Evolutionary conservation across 2,113 vertebrate species (phyloP).

Genomic region (Colossoma macropomum): DNA sequence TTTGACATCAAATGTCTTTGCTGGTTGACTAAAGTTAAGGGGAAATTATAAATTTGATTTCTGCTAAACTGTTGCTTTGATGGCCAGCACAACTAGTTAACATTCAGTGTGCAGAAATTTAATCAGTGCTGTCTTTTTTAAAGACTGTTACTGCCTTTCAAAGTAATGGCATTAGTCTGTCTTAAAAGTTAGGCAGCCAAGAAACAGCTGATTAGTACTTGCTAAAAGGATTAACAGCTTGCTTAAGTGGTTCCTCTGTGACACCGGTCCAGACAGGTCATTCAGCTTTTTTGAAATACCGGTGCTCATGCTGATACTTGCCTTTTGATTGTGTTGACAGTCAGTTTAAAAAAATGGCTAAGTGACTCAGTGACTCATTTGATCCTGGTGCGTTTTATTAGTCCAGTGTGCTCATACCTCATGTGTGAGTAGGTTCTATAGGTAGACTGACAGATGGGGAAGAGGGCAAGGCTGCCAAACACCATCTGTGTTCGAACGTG

Average conservation of each 20-base stretch:
- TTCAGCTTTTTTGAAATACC: neutral
- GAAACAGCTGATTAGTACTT: constrained; percentile 10
- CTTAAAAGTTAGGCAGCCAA: neutral
- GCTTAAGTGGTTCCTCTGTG: neutral
- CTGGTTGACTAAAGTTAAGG: too few relatives aligned
- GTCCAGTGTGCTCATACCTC: neutral
- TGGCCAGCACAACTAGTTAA: neutral
- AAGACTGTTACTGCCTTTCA: constrained; percentile 35
- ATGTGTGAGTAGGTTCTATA: constrained; percentile 15
- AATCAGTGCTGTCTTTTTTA: constrained; percentile 21
- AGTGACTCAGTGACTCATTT: neutral
- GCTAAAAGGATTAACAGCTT: constrained; percentile 18
- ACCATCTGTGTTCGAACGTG: constrained; percentile 37
- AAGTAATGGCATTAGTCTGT: constrained; percentile 58
- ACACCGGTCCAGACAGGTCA: neutral
- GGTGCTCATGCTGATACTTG: neutral
- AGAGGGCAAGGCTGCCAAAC: neutral
- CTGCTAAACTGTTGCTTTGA: neutral
- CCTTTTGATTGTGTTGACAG: neutral
- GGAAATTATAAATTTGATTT: neutral
- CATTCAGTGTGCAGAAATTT: constrained; percentile 44
- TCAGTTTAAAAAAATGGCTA: neutral
- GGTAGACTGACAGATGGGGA: constrained; percentile 43
- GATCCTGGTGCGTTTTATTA: neutral
- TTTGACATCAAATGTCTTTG: too few relatives aligned